Conservation (phyloP, 2,797 vertebrate genomes). For the Micrastur ruficollis region DNA sequence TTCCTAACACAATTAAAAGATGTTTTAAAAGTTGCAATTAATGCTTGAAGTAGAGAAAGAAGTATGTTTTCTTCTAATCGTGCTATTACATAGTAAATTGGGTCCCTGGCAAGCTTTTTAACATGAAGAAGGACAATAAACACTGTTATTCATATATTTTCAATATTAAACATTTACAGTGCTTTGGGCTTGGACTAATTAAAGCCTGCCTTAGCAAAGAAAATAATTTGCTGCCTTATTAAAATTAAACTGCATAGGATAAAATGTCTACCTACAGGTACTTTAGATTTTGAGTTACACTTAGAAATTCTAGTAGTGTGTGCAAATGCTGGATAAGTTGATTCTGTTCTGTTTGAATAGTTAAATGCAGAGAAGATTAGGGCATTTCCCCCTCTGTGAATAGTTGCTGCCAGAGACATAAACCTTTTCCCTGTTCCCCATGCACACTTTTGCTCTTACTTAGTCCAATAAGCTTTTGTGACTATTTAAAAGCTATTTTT, state of each 20-base stretch:
- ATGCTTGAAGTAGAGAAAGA: neutral
- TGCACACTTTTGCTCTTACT: neutral
- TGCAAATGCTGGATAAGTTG: neutral
- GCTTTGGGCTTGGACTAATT: neutral
- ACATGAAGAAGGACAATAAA: neutral
- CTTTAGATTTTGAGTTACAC: neutral
- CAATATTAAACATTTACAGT: neutral
- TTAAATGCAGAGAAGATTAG: neutral
- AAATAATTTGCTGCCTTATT: neutral
- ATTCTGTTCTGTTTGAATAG: neutral
- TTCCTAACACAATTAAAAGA: neutral
- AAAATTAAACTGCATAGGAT: neutral
- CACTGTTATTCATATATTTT: neutral
- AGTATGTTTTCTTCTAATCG: neutral
- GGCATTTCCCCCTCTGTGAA: neutral
- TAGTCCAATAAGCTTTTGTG: neutral
- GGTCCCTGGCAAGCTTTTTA: neutral
- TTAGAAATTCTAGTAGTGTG: neutral
- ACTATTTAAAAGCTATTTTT: neutral
- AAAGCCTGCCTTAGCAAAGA: neutral
- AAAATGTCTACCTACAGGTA: neutral
- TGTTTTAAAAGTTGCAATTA: neutral
- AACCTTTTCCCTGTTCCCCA: neutral
- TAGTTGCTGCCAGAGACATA: neutral
- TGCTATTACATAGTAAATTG: neutral